Base-by-base conservation (phyloP, 2,113 vertebrate genomes). In the Chlamydotis undulata region DNA sequence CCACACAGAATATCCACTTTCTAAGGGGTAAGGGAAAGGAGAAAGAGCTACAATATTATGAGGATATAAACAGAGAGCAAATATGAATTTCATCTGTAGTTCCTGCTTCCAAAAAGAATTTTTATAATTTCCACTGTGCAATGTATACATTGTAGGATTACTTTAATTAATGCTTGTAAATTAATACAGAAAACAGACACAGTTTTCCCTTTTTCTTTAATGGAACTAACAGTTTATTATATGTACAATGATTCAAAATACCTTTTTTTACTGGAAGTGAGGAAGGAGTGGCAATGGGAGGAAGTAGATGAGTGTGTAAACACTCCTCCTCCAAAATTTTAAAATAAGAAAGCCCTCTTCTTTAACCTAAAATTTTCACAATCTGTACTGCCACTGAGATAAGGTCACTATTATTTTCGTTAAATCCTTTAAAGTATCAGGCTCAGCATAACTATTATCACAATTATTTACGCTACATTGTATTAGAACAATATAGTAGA, bases 1-100 rank as follows among this genome's bases (percentile, higher is more conserved):
- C 98, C 98, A 97, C 98, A 99, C 56, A 99, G 98, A 83, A 98
- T 97, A 96, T 99, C 98, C 63, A 99, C 98, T 98, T 99, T 99
- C 98, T 99, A 90, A 59, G 35, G 37, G 55, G 75, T 75, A 68
- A 96, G 26, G 4, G 35, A 93, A 84, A 93, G 33, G 28, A 89
- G 56, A 79, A 81, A 26, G 11, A 87, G n/a, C 14, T 50, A 35
- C 14, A 19, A 33, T 15, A 71, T 77, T 69, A 82, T 4, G 8
- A 63, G 31, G 19, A 50, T 14, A 70, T 12, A 56, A 79, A 82
- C 6, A 82, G 29, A 87, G 73, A 88, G 31, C 7, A 89, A 69
- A 78, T 11, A 12, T 8, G 2, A 85, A 87, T 61, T 61, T 33
- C 2, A 75, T 41, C n/a, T 56, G 10, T 22, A 85, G 59, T 12